Conservation (phyloP, 2,888 invertebrate species). For the Lepidochitona cinerea region DNA sequence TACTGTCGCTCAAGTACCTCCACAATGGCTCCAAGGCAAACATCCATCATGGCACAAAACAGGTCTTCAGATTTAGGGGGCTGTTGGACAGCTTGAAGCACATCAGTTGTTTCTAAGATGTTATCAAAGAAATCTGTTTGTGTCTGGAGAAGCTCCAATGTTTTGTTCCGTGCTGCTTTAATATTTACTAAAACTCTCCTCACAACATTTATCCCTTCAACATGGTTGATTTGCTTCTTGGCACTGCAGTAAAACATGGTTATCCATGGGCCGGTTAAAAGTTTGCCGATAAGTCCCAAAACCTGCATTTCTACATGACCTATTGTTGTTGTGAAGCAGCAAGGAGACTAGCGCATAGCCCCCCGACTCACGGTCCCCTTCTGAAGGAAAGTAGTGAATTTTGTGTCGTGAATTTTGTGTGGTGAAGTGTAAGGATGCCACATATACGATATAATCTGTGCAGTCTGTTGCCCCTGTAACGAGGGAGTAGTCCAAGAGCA, state of each 20-base stretch:
- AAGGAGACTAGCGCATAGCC: conserved; percentile 20
- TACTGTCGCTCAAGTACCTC: conserved; percentile 23
- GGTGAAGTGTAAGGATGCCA: neutral
- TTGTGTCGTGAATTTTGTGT: neutral
- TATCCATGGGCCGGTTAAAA: conserved; percentile 24
- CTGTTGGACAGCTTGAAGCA: neutral
- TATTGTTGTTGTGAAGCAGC: conserved; percentile 2
- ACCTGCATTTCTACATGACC: conserved; percentile 21
- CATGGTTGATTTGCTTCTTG: neutral
- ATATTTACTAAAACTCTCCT: neutral
- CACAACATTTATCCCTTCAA: neutral
- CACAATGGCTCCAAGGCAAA: neutral
- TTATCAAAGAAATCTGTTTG: neutral
- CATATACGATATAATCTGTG: neutral
- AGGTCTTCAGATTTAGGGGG: neutral
- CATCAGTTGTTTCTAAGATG: neutral
- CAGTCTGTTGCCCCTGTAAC: neutral
- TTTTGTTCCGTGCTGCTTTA: neutral
- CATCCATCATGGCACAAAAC: conserved; percentile 5
- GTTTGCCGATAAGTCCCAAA: conserved; percentile 20
- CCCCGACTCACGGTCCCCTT: no score
- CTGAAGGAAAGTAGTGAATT: no score
- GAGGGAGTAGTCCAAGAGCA: neutral
- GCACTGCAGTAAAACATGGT: conserved; percentile 20
- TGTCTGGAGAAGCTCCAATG: neutral